phyloP scores from a whole-genome alignment of 2,888 invertebrate genomes.

The Aporophyla lueneburgensis region DNA sequence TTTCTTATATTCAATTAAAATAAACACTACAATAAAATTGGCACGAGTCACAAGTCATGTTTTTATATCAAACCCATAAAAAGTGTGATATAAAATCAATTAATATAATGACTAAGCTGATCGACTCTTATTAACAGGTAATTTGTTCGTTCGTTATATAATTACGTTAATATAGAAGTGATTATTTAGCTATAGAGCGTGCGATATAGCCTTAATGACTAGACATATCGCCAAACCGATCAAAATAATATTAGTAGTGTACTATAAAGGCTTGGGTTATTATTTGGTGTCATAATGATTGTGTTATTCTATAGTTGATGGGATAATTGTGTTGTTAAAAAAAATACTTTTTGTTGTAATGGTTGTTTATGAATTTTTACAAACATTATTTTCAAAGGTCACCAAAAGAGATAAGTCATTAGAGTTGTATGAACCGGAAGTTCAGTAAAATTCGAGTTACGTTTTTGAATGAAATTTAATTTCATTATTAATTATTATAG shows the following conservation, averaged over 20 bases:
- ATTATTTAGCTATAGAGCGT: constrained; percentile 29
- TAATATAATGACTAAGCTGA: constrained; percentile 21
- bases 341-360: too few relatives aligned
- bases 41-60: not conserved
- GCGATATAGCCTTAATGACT: constrained; percentile 28
- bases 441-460: too few relatives aligned
- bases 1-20: not conserved
- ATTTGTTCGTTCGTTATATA: constrained; percentile 21
- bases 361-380: too few relatives aligned
- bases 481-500: too few relatives aligned
- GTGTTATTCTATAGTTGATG: not conserved
- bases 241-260: constrained; percentile 23
- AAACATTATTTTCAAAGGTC: not conserved
- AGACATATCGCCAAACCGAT: constrained; percentile 22
- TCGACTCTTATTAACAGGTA: constrained; percentile 12
- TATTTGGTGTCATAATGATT: constrained; percentile 4
- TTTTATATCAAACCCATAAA: constrained; percentile 20
- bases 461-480: too few relatives aligned
- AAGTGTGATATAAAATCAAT: constrained; percentile 14
- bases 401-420: too few relatives aligned
- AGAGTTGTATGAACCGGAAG: too few relatives aligned
- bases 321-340: not conserved
- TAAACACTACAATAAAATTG: not conserved
- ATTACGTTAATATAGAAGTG: constrained; percentile 26
- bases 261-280: constrained; percentile 8